Base-by-base conservation (phyloP, 2,888 invertebrate species). In the Apodemia zela region DNA sequence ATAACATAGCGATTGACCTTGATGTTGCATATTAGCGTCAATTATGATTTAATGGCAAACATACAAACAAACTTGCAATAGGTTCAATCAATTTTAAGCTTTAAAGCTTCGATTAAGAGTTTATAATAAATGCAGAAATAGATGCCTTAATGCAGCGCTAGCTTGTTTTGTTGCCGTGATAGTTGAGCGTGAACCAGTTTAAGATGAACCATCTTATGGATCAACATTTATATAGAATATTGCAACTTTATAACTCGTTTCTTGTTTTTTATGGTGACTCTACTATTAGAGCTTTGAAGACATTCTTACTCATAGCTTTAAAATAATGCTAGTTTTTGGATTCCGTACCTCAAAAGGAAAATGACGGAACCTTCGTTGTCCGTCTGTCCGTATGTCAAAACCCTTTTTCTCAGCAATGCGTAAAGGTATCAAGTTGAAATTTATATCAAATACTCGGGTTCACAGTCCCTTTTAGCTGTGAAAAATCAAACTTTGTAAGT, bases 21-120 rank as follows among this genome's bases (percentile, higher is more conserved):
- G 81, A 82, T 85, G 81, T 80, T 81, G 80, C 81, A 84, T 81
- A 81, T 84, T 85, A 84, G 85, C 78, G 73, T n/a, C n/a, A n/a
- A n/a, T n/a, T 74, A 79, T 75, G 67, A 76, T 77, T 74, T 75
- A 69, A 77, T 76, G 75, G 71, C 68, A 61, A 64, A 73, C 68
- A 47, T 8, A 47, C 17, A 35, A 38, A 71, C 74, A 74, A 74
- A 75, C 65, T 71, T 68, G 63, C 69, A 71, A 11, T 45, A n/a
- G 18, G 4, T 13, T 35, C 57, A 35, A 59, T 35, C 63, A 8
- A 49, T 15, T 21, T n/a, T 13, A 35, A 11, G 8, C 21, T 11
- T 35, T 59, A 63, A 49, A 35, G 3, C 5, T 6, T 49, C 13
- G 3, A 4, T 21, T 15, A 2, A 59, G 45, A 25, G 57, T 42